Base-by-base conservation (phyloP, 2,797 vertebrate genomes). In the Onychomys leucogaster region DNA sequence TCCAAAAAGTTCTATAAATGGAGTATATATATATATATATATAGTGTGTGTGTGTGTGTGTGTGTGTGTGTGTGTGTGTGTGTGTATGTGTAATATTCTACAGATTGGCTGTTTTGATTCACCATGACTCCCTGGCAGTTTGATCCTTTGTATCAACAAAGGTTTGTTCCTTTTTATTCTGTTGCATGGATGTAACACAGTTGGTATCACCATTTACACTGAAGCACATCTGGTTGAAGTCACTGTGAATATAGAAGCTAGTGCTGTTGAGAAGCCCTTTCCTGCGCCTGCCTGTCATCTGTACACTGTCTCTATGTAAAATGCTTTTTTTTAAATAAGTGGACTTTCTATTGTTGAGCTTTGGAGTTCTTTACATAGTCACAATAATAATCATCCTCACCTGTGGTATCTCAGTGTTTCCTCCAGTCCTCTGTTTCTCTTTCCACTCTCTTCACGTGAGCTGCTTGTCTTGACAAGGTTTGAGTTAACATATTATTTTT, bases 401-500 rank as follows among this genome's bases (percentile, higher is more conserved):
- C 80, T 65, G 29, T 89, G 52, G 16, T 82, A 73, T 85, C 9
- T n/a, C 82, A 85, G 90, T 91, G 83, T 81, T 89, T 25, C 27
- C 80, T 17, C 43, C 17, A 41, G 17, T 83, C 19, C 61, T 5
- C 80, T n/a, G 46, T 34, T 69, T 91, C 9, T 71, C 32, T 88
- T 89, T 84, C 69, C 37, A 89, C 46, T n/a, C 37, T 75, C 17
- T 93, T 96, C 34, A 61, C 19, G n/a, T 6, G 41, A 43, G 8
- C 16, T 80, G 90, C 93, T 77, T 80, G 83, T 80, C 92, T 94
- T 86, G 65, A 90, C 59, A 75, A 85, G n/a, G 34, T 83, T 52
- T 11, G 63, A 69, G 77, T 83, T 90, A 85, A n/a, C 1, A 12
- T 71, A 63, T 81, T 27, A 19, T 65, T 57, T 80, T 75, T 71